phyloP scores from a whole-genome alignment of 2,888 invertebrate species.

The Leptopilina syphax region DNA sequence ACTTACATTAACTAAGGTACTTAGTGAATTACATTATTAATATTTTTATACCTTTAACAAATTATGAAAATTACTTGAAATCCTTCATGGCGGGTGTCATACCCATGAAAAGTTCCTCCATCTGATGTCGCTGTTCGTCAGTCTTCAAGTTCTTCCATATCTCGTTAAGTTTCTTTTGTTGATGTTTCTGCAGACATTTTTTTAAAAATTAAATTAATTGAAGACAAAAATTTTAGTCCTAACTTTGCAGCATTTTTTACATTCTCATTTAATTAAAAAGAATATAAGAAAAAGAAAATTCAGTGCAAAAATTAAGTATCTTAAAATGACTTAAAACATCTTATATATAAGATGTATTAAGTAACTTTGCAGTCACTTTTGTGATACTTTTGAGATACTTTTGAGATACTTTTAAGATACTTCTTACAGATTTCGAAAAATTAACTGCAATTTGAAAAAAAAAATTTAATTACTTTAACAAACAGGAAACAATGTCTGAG shows the following conservation, averaged over 20 bases:
- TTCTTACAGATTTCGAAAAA: too few species aligned
- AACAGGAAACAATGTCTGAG: constrained; percentile 88
- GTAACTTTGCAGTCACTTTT: too few species aligned
- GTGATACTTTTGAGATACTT: too few species aligned
- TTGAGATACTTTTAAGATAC: too few species aligned
- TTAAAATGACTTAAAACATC: too few species aligned
- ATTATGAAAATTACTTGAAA: constrained; percentile 58
- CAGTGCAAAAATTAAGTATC: too few species aligned
- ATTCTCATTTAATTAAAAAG: too few species aligned
- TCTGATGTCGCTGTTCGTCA: constrained; percentile 80
- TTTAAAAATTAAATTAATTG: constrained; percentile 40
- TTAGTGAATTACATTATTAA: not conserved
- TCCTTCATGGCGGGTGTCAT: constrained; percentile 70
- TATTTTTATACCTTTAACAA: not conserved
- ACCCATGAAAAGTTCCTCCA: constrained; percentile 77
- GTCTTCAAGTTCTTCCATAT: constrained; percentile 81
- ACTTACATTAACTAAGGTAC: not conserved
- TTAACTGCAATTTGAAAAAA: not conserved
- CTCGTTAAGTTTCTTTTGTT: constrained; percentile 82
- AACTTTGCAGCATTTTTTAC: too few species aligned
- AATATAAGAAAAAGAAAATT: too few species aligned
- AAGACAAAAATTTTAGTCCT: not conserved
- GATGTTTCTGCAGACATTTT: constrained; percentile 78
- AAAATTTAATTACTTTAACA: constrained; percentile 76
- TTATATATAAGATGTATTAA: too few species aligned